Evolutionary conservation across 2,113 vertebrate genomes (phyloP).

Genomic region (Alectura lathami): DNA sequence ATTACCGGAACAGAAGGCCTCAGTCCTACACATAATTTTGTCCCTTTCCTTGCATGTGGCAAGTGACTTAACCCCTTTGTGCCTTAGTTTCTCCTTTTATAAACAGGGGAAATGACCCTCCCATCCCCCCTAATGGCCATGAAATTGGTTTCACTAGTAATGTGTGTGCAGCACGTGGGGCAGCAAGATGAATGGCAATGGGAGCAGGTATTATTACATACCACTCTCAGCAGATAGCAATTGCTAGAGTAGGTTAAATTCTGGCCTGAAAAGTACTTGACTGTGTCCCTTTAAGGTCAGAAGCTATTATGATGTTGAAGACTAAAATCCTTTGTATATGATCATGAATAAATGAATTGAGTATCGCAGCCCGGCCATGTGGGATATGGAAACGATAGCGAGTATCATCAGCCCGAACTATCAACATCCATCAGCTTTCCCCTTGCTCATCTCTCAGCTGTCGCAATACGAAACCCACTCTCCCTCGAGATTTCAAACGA

Average conservation of each 20-base stretch:
- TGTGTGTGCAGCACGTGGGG: background rate
- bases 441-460: constrained; percentile 69
- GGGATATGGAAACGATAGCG: constrained; percentile 61
- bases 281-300: constrained; percentile 63
- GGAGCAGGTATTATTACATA: constrained; percentile 31
- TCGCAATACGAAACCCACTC: constrained; percentile 59
- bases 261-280: constrained; percentile 58
- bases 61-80: background rate
- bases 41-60: background rate
- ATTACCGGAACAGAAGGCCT: background rate
- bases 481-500: constrained; percentile 54
- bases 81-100: constrained; percentile 38
- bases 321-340: constrained; percentile 63
- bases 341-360: constrained; percentile 70
- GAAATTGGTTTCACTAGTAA: background rate
- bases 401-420: constrained; percentile 55
- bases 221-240: constrained; percentile 20
- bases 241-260: constrained; percentile 63
- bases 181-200: background rate
- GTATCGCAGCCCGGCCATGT: constrained; percentile 48
- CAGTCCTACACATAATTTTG: background rate
- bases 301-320: constrained; percentile 63
- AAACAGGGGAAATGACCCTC: background rate
- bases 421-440: constrained; percentile 70
- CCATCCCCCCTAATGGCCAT: background rate